Base-by-base conservation (phyloP, 2,888 invertebrate genomes). In the Acleris literana region DNA sequence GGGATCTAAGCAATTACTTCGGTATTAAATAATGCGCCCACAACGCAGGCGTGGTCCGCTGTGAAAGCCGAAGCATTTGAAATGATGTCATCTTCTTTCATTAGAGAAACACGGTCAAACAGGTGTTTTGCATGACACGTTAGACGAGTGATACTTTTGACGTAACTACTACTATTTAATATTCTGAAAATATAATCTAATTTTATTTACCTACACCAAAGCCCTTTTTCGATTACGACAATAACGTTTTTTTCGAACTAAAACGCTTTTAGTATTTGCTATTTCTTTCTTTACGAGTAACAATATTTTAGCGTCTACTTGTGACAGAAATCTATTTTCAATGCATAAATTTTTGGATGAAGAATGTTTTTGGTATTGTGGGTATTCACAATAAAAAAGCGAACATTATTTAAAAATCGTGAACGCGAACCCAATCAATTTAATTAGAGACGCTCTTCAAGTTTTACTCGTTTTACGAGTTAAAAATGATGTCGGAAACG, bases 1-100 rank as follows among this genome's bases (percentile, higher is more conserved):
- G 85, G 84, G 83, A 89, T 88, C 86, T 83, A 75, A 79, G 84
- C 82, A 87, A 90, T 89, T 88, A 88, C 79, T 82, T 80, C 75
- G 76, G 74, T 79, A 85, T 86, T 81, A 84, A 81, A 83, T 79
- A 81, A 85, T 78, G 82, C 78, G 73, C 77, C 79, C 76, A 79
- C 78, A 60, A 64, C 58, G 76, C 79, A 77, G 82, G 81, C 76
- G 81, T 78, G 82, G 79, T 74, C 49, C 72, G 68, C 69, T 71
- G 80, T 79, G 82, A 81, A 84, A 83, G 82, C 74, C 66, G 72
- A 76, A 78, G 75, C 73, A 79, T 79, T 77, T 74, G 68, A 75
- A 79, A 77, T 82, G 82, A 80, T 77, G 78, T 84, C 84, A 83
- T 78, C 72, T 72, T 75, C 75, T 68, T 71, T 72, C 56, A 68